A percentile compares a stretch with the other conserved stretches of the same genome.
phyloP scores from a whole-genome alignment of 2,797 vertebrate species.

The Cichlasoma orientale region DNA sequence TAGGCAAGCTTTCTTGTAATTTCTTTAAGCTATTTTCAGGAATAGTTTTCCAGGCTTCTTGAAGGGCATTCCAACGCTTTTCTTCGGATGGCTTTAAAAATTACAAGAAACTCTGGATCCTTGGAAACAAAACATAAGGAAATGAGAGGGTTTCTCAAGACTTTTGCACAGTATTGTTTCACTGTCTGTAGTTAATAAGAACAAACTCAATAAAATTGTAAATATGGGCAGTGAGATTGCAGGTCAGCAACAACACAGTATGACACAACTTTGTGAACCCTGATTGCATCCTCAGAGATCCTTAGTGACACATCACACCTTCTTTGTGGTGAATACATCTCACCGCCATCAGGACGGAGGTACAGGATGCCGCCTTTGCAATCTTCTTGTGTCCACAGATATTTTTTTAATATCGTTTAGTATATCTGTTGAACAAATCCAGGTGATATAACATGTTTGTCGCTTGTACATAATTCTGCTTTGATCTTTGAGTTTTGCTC shows the following conservation, averaged over 20 bases:
- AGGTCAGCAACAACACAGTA: neutral
- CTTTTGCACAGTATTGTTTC: neutral
- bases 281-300: neutral
- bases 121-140: conserved; percentile 2
- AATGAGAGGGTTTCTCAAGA: neutral
- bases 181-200: neutral
- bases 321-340: neutral
- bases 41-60: neutral
- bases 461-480: neutral
- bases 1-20: neutral
- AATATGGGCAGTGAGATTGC: neutral
- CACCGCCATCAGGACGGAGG: neutral
- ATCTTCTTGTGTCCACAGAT: neutral
- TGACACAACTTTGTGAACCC: neutral
- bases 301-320: neutral
- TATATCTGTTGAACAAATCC: neutral
- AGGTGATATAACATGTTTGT: neutral
- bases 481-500: neutral
- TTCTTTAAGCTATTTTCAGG: neutral
- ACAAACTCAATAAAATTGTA: neutral
- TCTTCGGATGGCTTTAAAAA: conserved; percentile 5
- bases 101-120: neutral
- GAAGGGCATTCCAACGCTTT: neutral
- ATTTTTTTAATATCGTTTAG: neutral
- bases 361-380: neutral